Evolutionary conservation across 2,113 vertebrate species (phyloP), one percentile per base, ranked within the genome.

Genomic region (Erythrocercus mccallii): DNA sequence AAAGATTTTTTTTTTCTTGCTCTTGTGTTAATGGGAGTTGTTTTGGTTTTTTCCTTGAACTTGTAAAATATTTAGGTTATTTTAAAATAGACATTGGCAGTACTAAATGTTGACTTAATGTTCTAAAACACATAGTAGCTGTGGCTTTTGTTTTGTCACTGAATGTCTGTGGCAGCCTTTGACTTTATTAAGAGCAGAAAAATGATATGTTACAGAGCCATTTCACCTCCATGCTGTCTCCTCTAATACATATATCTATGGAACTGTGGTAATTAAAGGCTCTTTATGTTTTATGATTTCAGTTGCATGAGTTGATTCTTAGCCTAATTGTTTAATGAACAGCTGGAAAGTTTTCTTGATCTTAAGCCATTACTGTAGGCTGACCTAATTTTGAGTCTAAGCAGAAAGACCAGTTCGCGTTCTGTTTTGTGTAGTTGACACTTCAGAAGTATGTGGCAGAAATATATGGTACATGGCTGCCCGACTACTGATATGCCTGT

Each of bases 291-390:
- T 94, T 91, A 96, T 94, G 78, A 85, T 82, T 92, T 92, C 62
- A 80, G 70, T 95, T 94, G 70, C 70, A 48, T 65, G 78, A 87
- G 78, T 57, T 87, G 84, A 95, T 66, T 87, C 42, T 94, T 87
- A 87, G 50, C 47, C 65, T 82, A 95, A 88, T 91, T 85, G 81
- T 86, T 93, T 95, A 94, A 91, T 85, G 93, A 94, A 88, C 58
- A 93, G 54, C 65, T 94, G 73, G 86, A 91, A 92, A 92, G 61
- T 94, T 91, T 95, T 92, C 91, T 94, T 94, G 73, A 79, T 95
- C 91, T 95, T 69, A 91, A 92, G 71, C 47, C 50, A 58, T 90
- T 74, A 64, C 73, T 94, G 70, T 81, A 88, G 94, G 60, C 69
- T 82, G 86, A 78, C 70, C 79, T 48, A 5, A 3, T 88, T 89